A percentile compares a stretch with the other conserved stretches of the same genome.
These are phyloP conservation scores for Urocyon cinereoargenteus DNA, from an alignment of 2,797 vertebrate genomes.

Conservation along the genomic window DNA sequence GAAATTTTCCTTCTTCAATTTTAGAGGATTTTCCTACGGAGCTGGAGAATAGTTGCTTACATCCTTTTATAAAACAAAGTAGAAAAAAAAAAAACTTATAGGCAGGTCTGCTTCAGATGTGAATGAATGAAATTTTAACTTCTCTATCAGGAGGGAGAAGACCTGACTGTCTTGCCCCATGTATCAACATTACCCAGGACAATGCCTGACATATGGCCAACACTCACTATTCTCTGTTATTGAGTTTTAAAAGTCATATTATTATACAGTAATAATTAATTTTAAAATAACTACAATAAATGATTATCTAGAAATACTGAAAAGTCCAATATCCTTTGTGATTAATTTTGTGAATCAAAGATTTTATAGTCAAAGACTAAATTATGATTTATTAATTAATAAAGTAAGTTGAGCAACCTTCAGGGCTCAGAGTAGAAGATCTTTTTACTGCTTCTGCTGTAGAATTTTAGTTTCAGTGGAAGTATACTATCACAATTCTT, in stretches of 20 bases:
- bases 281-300: background rate
- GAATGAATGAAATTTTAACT: background rate
- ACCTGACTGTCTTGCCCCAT: background rate
- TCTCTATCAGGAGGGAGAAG: background rate
- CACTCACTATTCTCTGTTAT: background rate
- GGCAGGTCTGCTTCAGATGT: background rate
- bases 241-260: background rate
- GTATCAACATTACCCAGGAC: background rate
- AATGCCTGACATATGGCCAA: background rate
- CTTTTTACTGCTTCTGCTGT: background rate
- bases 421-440: background rate
- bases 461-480: background rate
- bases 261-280: background rate
- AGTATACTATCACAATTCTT: background rate
- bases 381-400: background rate
- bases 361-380: background rate
- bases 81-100: background rate
- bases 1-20: conserved; percentile 2
- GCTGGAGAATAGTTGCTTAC: background rate
- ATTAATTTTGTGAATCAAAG: background rate
- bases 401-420: background rate
- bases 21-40: conserved; percentile 19
- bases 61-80: background rate
- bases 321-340: background rate
- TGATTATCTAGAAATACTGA: background rate